These are phyloP conservation scores for Semnornis frantzii DNA, from an alignment of 2,113 vertebrate species.

Conservation along the genomic window DNA sequence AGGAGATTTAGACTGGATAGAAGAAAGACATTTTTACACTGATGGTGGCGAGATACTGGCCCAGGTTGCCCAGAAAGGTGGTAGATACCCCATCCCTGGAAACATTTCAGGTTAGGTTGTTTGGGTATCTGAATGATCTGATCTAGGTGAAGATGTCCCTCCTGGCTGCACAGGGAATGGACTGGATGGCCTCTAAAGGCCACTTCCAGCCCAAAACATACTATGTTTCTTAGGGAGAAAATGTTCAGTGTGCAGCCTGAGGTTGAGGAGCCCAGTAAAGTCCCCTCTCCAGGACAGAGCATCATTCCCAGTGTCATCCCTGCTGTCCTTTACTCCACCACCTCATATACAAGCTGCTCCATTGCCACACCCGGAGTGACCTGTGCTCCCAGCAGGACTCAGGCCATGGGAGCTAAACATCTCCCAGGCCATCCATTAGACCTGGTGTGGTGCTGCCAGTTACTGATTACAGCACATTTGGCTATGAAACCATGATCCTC, in stretches of 20 bases:
- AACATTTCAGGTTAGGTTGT: neutral
- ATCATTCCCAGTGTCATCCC: fast-evolving
- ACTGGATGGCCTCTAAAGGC: neutral
- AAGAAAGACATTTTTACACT: neutral
- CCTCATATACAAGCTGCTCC: fast-evolving
- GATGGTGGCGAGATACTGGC: neutral
- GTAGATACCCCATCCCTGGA: neutral
- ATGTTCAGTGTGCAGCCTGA: neutral
- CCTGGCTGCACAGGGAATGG: neutral
- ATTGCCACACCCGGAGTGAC: fast-evolving
- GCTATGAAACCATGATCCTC: neutral
- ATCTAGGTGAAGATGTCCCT: neutral
- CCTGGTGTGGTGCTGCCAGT: neutral
- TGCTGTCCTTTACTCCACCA: neutral
- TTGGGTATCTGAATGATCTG: neutral
- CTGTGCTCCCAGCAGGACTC: neutral
- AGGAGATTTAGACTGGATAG: neutral
- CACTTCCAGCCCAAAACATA: neutral
- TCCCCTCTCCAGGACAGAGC: neutral
- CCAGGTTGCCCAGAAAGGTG: neutral
- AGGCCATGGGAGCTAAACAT: neutral
- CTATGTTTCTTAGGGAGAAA: neutral
- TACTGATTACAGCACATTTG: neutral
- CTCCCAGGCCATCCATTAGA: neutral
- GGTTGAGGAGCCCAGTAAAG: neutral